Evolutionary conservation across 2,113 vertebrate genomes (phyloP), one percentile per base, ranked within the genome.

Genomic region (Pterocles gutturalis): DNA sequence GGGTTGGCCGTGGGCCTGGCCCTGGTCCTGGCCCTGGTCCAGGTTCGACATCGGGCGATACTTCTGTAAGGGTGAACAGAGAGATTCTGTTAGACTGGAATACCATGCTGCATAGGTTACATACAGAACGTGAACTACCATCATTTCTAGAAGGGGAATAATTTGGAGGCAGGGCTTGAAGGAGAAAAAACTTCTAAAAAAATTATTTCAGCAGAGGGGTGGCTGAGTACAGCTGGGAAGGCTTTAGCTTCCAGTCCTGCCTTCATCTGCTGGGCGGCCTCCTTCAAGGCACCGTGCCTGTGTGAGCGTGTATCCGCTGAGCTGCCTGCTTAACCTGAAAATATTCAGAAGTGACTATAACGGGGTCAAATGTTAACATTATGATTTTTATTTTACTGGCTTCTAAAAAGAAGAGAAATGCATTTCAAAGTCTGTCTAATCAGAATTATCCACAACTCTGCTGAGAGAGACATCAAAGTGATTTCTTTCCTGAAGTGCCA

Each of bases 1-100:
- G 98, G 6, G 99, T 99, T 20, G 99, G 99, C 17, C 95, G 97
- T 58, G 98, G 99, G 49, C 98, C 99, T 5, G 95, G 99, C 78
- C 97, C 91, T 91, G 97, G 98, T 17, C 87, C 93, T 73, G 96
- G 98, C 25, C 96, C 99, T 54, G 89, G 98, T 75, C 98, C 98
- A 3, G 89, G 98, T 87, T 98, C 98, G 0, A 93, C 98, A 73
- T 98, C 99, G 1, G 99, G 98, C 0, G 98, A 96, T 18, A 85
- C 78, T 49, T 99, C 99, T 99, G 97, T 31, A 82, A 41, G 3
- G 29, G 78, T 28, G 62, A 82, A 73, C 18, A 96, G 65, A 83
- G 46, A 54, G 1, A 20, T 4, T 36, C 22, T 46, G 53, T 71
- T 87, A 95, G 8, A 8, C 17, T 41, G 48, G 16, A 16, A 17